Evolutionary conservation across 1,140 invertebrate genomes (phyloP).

Genomic region (Drosophila santomea): DNA sequence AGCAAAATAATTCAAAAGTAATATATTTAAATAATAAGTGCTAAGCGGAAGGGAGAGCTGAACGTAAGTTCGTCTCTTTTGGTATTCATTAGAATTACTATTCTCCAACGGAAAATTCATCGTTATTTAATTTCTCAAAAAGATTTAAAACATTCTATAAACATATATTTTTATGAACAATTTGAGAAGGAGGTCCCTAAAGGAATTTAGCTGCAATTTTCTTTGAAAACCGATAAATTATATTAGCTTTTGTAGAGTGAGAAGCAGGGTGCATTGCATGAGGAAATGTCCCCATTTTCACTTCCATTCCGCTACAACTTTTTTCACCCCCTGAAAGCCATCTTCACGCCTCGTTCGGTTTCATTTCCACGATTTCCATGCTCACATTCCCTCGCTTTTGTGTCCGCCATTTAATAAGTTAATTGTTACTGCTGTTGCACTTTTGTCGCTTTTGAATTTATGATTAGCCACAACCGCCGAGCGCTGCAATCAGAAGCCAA

Average conservation of each 20-base stretch:
- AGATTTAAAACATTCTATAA: too few species aligned
- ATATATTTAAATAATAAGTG: neutral
- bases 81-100: too few species aligned
- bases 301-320: neutral
- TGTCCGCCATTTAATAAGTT: slow-evolving; percentile 77
- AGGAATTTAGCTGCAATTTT: neutral
- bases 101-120: too few species aligned
- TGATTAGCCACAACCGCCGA: slow-evolving; percentile 61
- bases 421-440: slow-evolving; percentile 79
- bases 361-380: slow-evolving; percentile 58
- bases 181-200: neutral
- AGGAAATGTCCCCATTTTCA: slow-evolving; percentile 9
- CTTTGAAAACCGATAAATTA: slow-evolving; percentile 30
- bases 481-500: slow-evolving; percentile 32
- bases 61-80: too few species aligned
- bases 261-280: slow-evolving; percentile 13
- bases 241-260: slow-evolving; percentile 18
- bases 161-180: too few species aligned
- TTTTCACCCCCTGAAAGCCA: slow-evolving; percentile 14
- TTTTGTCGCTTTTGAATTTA: slow-evolving; percentile 79
- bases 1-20: neutral
- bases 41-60: too few species aligned
- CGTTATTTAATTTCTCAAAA: too few species aligned
- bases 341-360: slow-evolving; percentile 51
- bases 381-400: slow-evolving; percentile 47